phyloP scores from a whole-genome alignment of 2,797 vertebrate genomes.

The Phataginus tetradactyla region DNA sequence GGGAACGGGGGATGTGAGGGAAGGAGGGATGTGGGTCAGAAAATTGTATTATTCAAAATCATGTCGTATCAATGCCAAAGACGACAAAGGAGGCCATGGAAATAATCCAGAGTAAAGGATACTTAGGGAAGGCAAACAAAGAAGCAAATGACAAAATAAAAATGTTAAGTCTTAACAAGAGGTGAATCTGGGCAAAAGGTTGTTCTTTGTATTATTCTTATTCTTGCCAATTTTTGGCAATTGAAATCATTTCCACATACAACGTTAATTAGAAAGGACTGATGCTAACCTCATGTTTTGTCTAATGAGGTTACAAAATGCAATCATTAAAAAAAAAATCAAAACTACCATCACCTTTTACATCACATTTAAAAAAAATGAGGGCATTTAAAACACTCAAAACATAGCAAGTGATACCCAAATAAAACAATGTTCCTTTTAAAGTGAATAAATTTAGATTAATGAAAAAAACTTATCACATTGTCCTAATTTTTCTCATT shows the following conservation, averaged over 20 bases:
- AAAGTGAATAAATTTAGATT: background rate
- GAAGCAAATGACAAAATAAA: background rate
- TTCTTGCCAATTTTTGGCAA: background rate
- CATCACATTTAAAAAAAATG: background rate
- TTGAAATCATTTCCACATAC: constrained; percentile 1
- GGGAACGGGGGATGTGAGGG: background rate
- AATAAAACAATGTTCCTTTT: background rate
- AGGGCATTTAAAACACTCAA: background rate
- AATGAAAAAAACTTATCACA: background rate
- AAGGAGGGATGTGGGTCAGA: background rate
- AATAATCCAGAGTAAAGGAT: background rate
- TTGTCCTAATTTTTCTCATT: background rate
- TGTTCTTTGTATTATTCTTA: background rate
- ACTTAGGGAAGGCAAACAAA: background rate
- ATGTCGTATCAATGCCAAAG: background rate
- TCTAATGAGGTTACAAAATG: background rate
- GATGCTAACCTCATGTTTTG: background rate
- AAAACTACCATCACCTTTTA: background rate
- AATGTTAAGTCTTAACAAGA: background rate
- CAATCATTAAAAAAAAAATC: background rate
- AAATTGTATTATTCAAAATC: background rate
- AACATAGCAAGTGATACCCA: background rate
- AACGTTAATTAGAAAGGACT: background rate
- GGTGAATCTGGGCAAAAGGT: background rate
- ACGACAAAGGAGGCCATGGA: background rate